These are phyloP conservation scores for Trichonephila inaurata DNA, from an alignment of 1,140 invertebrate species.

Conservation along the genomic window DNA sequence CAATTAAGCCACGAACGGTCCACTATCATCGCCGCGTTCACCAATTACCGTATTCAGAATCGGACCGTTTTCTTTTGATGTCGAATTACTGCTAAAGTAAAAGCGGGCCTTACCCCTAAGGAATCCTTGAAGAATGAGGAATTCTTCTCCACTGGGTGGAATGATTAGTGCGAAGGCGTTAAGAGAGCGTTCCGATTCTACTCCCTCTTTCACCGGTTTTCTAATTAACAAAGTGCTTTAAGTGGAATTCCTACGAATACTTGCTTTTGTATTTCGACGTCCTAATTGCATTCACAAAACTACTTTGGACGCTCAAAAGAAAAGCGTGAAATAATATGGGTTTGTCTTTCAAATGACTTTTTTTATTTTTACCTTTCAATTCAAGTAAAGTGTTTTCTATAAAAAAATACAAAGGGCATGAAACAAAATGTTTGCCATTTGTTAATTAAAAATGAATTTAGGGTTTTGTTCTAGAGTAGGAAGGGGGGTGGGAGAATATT, in stretches of 20 bases:
- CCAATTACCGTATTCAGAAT: not conserved
- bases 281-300: not conserved
- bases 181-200: not conserved
- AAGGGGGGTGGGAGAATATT: too few species aligned
- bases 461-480: too few species aligned
- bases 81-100: not conserved
- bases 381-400: not conserved
- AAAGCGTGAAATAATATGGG: not conserved
- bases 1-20: conserved; percentile 20
- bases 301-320: not conserved
- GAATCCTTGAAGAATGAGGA: not conserved
- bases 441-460: too few species aligned
- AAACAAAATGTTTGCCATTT: too few species aligned
- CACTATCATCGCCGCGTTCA: not conserved
- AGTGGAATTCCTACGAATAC: not conserved
- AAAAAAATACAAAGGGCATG: too few species aligned
- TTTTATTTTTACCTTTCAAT: not conserved
- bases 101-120: not conserved
- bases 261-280: conserved; percentile 8
- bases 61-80: conserved; percentile 5
- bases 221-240: conserved; percentile 23
- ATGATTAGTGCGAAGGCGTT: not conserved
- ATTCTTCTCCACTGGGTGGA: not conserved
- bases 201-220: not conserved
- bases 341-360: not conserved